Evolutionary conservation across 2,113 vertebrate species (phyloP).

Genomic region (Martes martes): DNA sequence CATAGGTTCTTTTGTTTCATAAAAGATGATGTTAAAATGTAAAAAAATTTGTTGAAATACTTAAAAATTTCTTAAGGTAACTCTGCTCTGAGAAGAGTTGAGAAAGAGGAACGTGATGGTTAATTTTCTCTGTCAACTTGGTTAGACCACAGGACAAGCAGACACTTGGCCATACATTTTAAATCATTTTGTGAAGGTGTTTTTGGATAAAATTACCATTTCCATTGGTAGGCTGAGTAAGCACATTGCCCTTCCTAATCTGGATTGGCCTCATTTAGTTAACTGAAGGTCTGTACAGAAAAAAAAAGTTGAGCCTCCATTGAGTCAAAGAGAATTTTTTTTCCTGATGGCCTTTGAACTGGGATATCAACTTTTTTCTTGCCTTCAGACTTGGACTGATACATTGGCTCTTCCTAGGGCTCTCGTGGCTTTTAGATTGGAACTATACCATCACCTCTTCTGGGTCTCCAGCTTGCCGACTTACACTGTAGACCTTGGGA

Average conservation of each 20-base stretch:
- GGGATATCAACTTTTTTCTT: neutral
- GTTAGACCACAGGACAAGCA: neutral
- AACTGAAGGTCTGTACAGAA: neutral
- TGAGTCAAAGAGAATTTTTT: neutral
- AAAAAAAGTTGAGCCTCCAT: neutral
- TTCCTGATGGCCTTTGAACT: neutral
- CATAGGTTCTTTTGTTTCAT: neutral
- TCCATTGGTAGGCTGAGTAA: neutral
- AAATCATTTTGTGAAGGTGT: neutral
- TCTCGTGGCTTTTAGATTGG: neutral
- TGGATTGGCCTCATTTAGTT: neutral
- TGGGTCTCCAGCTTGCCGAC: neutral
- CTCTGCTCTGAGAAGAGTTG: neutral
- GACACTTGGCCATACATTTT: neutral
- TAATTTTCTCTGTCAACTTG: neutral
- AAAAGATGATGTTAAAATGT: neutral
- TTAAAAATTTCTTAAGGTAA: neutral
- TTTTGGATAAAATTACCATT: neutral
- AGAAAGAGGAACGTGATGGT: neutral
- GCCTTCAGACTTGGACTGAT: neutral
- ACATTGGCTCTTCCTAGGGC: neutral
- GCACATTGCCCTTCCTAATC: neutral
- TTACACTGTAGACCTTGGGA: neutral
- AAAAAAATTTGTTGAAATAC: constrained; percentile 14
- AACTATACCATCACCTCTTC: neutral